Evolutionary conservation across 2,888 invertebrate species (phyloP).

Genomic region (Erebia ligea): DNA sequence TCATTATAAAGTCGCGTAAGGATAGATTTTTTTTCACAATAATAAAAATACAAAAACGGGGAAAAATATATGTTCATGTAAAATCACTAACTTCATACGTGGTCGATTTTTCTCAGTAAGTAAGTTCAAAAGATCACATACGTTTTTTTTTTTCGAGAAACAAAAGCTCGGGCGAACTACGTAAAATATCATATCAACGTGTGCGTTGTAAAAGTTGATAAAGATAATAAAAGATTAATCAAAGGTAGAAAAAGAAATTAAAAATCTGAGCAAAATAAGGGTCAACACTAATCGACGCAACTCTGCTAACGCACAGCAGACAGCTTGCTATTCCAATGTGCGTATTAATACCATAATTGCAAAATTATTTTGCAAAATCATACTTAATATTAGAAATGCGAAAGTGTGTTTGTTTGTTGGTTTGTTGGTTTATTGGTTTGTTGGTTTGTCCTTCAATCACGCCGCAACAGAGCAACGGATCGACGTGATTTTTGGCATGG

Average conservation of each 20-base stretch:
- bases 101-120: slow-evolving; percentile 54
- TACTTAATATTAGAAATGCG: no score
- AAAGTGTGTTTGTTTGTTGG: no score
- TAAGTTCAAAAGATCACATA: slow-evolving; percentile 68
- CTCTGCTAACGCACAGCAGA: not conserved
- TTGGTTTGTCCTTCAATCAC: no score
- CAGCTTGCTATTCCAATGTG: not conserved
- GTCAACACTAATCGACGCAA: slow-evolving; percentile 32
- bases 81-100: slow-evolving; percentile 70
- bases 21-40: slow-evolving; percentile 48
- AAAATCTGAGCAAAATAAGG: slow-evolving; percentile 39
- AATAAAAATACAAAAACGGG: slow-evolving; percentile 61
- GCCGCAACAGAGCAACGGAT: no score
- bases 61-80: slow-evolving; percentile 44
- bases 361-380: no score
- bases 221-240: slow-evolving; percentile 14
- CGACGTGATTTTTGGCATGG: no score
- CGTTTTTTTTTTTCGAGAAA: slow-evolving; percentile 42
- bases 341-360: no score
- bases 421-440: no score
- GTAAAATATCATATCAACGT: slow-evolving; percentile 40
- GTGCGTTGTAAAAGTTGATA: slow-evolving; percentile 46
- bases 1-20: slow-evolving; percentile 52
- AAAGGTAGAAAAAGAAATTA: slow-evolving; percentile 31
- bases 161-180: slow-evolving; percentile 56